These are phyloP conservation scores for Diplodus sargus DNA, from an alignment of 2,797 vertebrate genomes.

Conservation along the genomic window DNA sequence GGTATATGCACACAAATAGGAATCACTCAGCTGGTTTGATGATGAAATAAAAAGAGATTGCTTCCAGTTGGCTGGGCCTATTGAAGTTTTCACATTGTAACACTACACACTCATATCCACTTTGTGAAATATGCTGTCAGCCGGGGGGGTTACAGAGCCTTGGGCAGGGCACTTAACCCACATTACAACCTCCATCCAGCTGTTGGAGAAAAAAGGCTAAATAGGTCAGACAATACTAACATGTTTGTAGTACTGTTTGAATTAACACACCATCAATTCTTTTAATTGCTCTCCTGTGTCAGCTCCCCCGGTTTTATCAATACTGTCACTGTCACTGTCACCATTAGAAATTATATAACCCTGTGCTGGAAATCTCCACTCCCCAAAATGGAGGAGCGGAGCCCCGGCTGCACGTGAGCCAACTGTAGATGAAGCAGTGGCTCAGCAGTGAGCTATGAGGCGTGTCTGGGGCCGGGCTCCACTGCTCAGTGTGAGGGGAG, in stretches of 20 bases:
- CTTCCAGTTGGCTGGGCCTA: conserved; percentile 60
- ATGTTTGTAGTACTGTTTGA: conserved; percentile 35
- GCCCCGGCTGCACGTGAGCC: conserved; percentile 74
- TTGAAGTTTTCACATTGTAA: conserved; percentile 58
- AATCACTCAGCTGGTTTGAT: conserved; percentile 48
- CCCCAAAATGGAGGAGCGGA: conserved; percentile 79
- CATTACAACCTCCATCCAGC: conserved; percentile 49
- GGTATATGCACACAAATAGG: conserved; percentile 33
- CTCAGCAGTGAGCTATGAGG: conserved; percentile 71
- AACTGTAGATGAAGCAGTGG: conserved; percentile 76
- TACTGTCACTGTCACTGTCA: conserved; percentile 57
- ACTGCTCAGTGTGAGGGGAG: conserved; percentile 42
- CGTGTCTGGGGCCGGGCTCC: conserved; percentile 67
- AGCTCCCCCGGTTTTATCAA: conserved; percentile 34
- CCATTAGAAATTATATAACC: conserved; percentile 69
- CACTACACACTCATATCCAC: conserved; percentile 50
- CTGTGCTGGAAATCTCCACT: conserved; percentile 65
- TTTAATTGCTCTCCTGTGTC: conserved; percentile 55
- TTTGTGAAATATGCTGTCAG: conserved; percentile 57
- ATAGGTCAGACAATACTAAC: conserved; percentile 68
- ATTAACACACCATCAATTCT: conserved; percentile 52
- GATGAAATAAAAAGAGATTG: conserved; percentile 57
- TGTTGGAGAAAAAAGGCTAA: conserved; percentile 50
- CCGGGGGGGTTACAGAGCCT: conserved; percentile 34
- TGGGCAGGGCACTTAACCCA: conserved; percentile 71